phyloP scores from a whole-genome alignment of 2,797 vertebrate genomes.

The Diplodus sargus region DNA sequence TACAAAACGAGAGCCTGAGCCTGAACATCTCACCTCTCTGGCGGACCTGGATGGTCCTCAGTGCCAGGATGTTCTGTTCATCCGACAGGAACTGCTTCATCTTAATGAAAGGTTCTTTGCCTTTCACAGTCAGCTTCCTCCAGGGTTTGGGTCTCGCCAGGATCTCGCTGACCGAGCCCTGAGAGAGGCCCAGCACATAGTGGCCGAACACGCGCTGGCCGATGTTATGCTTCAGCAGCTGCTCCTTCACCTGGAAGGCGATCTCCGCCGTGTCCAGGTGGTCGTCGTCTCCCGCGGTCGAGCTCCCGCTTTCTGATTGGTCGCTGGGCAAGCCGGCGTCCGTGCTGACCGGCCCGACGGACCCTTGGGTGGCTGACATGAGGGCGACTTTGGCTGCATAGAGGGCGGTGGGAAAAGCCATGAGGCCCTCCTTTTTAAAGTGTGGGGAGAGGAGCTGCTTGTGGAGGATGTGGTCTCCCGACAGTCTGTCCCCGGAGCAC shows the following conservation, averaged over 20 bases:
- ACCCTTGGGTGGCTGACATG: slow-evolving; percentile 78
- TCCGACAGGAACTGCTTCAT: slow-evolving; percentile 99
- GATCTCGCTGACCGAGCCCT: slow-evolving; percentile 99
- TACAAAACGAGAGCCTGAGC: too few relatives aligned
- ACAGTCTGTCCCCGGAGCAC: slow-evolving; percentile 85
- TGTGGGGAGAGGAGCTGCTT: slow-evolving; percentile 87
- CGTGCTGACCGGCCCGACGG: slow-evolving; percentile 46
- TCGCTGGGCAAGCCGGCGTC: slow-evolving; percentile 88
- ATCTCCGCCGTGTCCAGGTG: slow-evolving; percentile 96
- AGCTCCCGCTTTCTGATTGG: slow-evolving; percentile 85
- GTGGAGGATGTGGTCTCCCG: slow-evolving; percentile 86
- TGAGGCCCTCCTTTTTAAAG: slow-evolving; percentile 88
- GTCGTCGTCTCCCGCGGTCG: slow-evolving; percentile 88
- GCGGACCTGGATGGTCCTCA: slow-evolving; percentile 98
- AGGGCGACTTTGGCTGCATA: slow-evolving; percentile 88
- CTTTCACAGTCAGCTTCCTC: slow-evolving; percentile 99
- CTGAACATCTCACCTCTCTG: slow-evolving; percentile 92
- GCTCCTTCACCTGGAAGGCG: slow-evolving; percentile 98
- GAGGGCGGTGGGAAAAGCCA: slow-evolving; percentile 88
- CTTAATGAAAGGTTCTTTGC: slow-evolving; percentile 98
- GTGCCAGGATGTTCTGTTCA: slow-evolving; percentile 97
- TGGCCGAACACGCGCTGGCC: slow-evolving; percentile 98
- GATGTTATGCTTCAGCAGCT: slow-evolving; percentile 98
- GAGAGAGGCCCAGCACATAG: slow-evolving; percentile 96
- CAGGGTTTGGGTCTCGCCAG: slow-evolving; percentile 98